These are phyloP conservation scores for Lasius fuliginosus DNA, from an alignment of 2,888 invertebrate genomes.

Conservation along the genomic window DNA sequence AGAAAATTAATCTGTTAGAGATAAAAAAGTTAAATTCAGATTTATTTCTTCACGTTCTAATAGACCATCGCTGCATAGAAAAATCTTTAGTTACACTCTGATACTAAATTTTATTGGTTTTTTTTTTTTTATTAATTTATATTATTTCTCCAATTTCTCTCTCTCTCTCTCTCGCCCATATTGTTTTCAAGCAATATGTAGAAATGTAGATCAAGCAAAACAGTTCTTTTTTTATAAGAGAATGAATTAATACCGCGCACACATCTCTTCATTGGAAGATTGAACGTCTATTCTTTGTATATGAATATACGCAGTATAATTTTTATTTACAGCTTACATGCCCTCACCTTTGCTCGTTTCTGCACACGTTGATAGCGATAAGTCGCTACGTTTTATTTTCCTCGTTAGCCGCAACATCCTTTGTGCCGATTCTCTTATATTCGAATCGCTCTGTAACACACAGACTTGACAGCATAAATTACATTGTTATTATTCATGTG, in stretches of 20 bases:
- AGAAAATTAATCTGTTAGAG: conserved; percentile 16
- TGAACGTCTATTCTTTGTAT: not conserved
- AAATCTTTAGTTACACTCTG: conserved; percentile 1
- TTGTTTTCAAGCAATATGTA: not conserved
- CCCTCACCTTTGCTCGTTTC: conserved; percentile 60
- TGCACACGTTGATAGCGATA: conserved; percentile 62
- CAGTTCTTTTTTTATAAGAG: not conserved
- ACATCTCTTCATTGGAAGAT: not conserved
- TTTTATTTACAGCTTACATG: conserved; percentile 59
- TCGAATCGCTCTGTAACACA: conserved; percentile 13
- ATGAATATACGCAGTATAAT: conserved; percentile 47
- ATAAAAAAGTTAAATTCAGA: not conserved
- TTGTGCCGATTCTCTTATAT: conserved; percentile 56
- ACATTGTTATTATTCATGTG: not conserved
- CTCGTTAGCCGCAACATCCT: conserved; percentile 66
- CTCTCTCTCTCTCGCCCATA: not conserved
- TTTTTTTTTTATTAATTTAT: not conserved
- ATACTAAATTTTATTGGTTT: not conserved
- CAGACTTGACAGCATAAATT: not conserved
- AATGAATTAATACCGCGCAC: conserved; percentile 12
- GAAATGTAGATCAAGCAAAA: not conserved
- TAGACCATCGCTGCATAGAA: not conserved
- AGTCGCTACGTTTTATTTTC: conserved; percentile 63
- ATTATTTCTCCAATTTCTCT: not conserved
- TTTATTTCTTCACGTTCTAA: not conserved